A percentile compares a stretch with the other conserved stretches of the same genome.
phyloP scores from a whole-genome alignment of 2,888 invertebrate genomes.

The Tipula vernalis region DNA sequence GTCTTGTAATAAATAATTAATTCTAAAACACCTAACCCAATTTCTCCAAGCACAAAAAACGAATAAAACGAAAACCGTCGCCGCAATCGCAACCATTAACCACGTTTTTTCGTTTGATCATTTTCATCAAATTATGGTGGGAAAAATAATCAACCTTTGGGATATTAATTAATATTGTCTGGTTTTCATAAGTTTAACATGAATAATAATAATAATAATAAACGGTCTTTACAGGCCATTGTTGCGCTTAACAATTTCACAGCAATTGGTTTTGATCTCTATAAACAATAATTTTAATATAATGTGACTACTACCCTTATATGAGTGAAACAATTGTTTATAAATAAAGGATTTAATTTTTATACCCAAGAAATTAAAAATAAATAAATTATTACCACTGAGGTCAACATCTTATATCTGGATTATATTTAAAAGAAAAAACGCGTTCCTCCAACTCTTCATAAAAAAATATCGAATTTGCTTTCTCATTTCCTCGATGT shows the following conservation, averaged over 20 bases:
- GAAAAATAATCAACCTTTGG: background rate
- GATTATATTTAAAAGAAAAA: background rate
- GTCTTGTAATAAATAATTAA: background rate
- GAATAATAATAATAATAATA: background rate
- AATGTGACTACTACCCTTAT: too few species aligned
- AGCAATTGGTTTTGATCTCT: too few species aligned
- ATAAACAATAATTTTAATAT: too few species aligned
- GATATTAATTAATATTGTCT: background rate
- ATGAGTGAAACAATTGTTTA: too few species aligned
- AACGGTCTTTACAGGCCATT: too few species aligned
- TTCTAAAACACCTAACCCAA: background rate
- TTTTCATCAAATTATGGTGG: background rate
- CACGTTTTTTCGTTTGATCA: background rate
- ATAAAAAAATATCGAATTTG: background rate
- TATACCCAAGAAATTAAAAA: background rate
- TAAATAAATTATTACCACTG: background rate
- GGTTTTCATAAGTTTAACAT: background rate
- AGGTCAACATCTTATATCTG: background rate
- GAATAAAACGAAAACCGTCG: background rate
- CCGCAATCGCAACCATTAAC: background rate
- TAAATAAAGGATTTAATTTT: background rate
- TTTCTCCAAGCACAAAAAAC: background rate
- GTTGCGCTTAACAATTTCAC: too few species aligned
- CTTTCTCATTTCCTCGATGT: background rate
- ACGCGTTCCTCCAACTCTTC: background rate